Evolutionary conservation across 1,140 invertebrate genomes (phyloP), one percentile per base, ranked within the genome.

Genomic region (Bombus pyrosoma): DNA sequence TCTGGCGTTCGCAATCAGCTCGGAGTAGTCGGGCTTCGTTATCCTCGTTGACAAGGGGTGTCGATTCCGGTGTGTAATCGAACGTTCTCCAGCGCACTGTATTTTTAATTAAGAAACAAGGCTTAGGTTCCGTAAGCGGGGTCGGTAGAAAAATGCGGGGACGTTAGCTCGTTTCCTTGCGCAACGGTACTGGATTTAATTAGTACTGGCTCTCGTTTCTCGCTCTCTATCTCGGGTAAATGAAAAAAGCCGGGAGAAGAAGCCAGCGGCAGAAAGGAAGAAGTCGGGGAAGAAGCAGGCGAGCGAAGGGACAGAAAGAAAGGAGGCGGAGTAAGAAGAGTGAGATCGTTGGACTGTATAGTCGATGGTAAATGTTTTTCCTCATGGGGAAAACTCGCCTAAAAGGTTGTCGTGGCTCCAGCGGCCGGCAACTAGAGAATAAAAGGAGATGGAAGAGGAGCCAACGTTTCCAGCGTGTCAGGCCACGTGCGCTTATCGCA

Each of bases 331-430:
- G 53, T 9, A 25, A 28, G 37, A n/a, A 15, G 32, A 28, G 25
- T 37, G 64, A 86, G 77, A 68, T 74, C 59, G 84, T 41, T 32
- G 62, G 69, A 80, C 43, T 68, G 75, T 71, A 80, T 80, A 82
- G 77, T 41, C 77, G 74, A 76, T 85, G 84, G 87, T 88, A 91
- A 92, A 92, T 92, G 91, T 92, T 92, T 92, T 90, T 92, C 78
- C 83, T 88, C 79, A 59, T 81, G 85, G 37, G 86, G 80, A 87
- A 88, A 92, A 87, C 86, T 81, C 69, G 76, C 43, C 64, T 88
- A 90, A 90, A 85, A 79, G 88, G 69, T 84, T 82, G 85, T 82
- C 75, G 74, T 39, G 74, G 53, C 71, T 18, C 37, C 74, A 39
- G 69, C 72, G 71, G 72, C 82, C 78, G 43, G 59, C 85, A 53